Evolutionary conservation across 1,140 invertebrate species (phyloP), one percentile per base, ranked within the genome.

Genomic region (Tetramorium simillimum): DNA sequence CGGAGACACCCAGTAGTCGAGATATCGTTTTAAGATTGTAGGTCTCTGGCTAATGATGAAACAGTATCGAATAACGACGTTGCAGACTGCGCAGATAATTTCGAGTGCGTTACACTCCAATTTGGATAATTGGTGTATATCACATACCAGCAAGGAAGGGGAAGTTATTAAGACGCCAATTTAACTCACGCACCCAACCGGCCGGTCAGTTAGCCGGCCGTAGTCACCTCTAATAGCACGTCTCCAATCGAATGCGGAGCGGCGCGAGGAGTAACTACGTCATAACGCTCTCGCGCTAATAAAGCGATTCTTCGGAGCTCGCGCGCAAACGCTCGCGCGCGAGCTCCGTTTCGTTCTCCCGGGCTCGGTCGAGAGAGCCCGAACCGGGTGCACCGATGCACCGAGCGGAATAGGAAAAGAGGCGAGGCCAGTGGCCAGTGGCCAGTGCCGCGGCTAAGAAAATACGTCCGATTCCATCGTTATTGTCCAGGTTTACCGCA

Each of bases 401-500:
- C 33, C 63, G 24, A 46, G 80, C 9, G 14, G 43, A 75, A 62
- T 60, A 75, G 69, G 63, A 69, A 43, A 18, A 60, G 43, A 51
- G 53, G 56, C 69, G 84, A 86, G 73, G 88, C 40, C 91, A 92
- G 82, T 88, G 73, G 88, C 40, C 91, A 92, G 82, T 88, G 91
- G 91, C 86, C 81, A 76, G 85, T 53, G 49, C 33, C 33, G 9
- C 7, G 65, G 53, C 40, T 37, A 43, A 46, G 76, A 84, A 90
- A 90, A 93, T 91, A 89, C 89, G 92, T 92, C 94, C 90, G 92
- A 94, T 92, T 92, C 92, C 87, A 86, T 92, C 91, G 91, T 94
- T 93, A 94, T 93, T 94, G 93, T 94, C 90, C 91, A 92, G 92
- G 91, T 94, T 94, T 93, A 94, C 88, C 92, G 93, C 94, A 94